phyloP scores from a whole-genome alignment of 2,113 vertebrate species.

The Rhodinocichla rosea region DNA sequence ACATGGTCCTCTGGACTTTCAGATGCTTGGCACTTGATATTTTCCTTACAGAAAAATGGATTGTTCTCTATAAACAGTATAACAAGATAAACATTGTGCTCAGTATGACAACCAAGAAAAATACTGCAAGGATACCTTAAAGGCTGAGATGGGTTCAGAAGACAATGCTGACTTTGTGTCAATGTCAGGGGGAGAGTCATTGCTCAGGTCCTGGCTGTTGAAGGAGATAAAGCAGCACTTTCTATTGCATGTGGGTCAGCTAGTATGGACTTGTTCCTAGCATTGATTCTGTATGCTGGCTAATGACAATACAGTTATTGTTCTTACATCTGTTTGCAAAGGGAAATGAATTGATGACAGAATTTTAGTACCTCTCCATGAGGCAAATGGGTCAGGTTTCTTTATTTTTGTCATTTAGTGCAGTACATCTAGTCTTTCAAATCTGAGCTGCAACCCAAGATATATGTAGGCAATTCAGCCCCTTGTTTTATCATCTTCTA shows the following conservation, averaged over 20 bases:
- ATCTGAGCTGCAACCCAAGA: neutral
- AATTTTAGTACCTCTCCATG: conserved; percentile 9
- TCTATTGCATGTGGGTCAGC: neutral
- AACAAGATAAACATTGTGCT: neutral
- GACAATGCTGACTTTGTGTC: conserved; percentile 30
- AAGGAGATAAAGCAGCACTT: neutral
- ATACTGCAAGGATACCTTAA: neutral
- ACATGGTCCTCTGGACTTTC: conserved; percentile 42
- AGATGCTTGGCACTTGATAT: conserved; percentile 46
- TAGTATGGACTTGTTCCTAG: neutral
- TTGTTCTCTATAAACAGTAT: neutral
- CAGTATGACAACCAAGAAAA: conserved; percentile 7
- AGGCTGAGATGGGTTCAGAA: neutral
- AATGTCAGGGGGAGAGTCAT: neutral
- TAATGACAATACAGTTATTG: conserved; percentile 44
- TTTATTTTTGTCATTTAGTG: neutral
- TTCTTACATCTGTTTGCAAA: conserved; percentile 45
- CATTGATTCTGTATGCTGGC: conserved; percentile 25
- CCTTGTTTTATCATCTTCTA: neutral
- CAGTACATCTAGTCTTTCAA: neutral
- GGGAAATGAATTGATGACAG: neutral
- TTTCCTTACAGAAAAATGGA: conserved; percentile 43
- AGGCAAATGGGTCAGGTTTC: conserved; percentile 3
- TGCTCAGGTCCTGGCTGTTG: neutral
- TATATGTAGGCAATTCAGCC: neutral